Percentiles rank a stretch among this genome's conserved stretches.
These are phyloP conservation scores for Perizoma flavofasciatum DNA, from an alignment of 2,888 invertebrate genomes.

Conservation along the genomic window DNA sequence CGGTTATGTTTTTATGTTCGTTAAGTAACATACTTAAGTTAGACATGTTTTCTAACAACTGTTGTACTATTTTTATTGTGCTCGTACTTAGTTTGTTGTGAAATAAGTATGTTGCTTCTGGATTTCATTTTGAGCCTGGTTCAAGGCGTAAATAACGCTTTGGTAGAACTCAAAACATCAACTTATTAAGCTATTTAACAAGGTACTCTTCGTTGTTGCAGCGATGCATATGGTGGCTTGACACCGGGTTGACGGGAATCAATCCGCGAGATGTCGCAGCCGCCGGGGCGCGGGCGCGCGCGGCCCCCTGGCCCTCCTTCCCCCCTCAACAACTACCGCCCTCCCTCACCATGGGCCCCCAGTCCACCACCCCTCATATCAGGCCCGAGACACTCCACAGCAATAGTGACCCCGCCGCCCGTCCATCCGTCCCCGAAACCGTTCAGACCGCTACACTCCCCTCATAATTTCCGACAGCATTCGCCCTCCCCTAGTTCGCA, in stretches of 20 bases:
- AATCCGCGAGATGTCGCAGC: conserved; percentile 82
- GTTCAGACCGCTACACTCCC: conserved; percentile 77
- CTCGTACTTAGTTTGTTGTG: too few species aligned
- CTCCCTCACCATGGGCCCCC: conserved; percentile 90
- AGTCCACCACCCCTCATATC: conserved; percentile 89
- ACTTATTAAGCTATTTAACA: background rate
- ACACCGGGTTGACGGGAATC: conserved; percentile 81
- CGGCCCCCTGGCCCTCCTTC: conserved; percentile 74
- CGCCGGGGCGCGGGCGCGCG: conserved; percentile 79
- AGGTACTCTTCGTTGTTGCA: conserved; percentile 62
- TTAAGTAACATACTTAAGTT: too few species aligned
- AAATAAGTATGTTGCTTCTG: too few species aligned
- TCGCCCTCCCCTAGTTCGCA: conserved; percentile 79
- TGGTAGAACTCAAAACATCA: background rate
- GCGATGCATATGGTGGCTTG: conserved; percentile 80
- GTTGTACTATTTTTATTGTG: too few species aligned
- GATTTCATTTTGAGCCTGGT: too few species aligned
- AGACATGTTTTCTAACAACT: too few species aligned
- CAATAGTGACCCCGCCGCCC: conserved; percentile 83
- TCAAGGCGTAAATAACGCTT: too few species aligned
- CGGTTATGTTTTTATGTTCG: too few species aligned
- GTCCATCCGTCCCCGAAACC: conserved; percentile 82
- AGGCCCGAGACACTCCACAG: conserved; percentile 82
- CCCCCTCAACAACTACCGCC: conserved; percentile 88
- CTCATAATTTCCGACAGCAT: conserved; percentile 70